These are phyloP conservation scores for Chaitophorus viminalis DNA, from an alignment of 2,888 invertebrate genomes.

Conservation along the genomic window DNA sequence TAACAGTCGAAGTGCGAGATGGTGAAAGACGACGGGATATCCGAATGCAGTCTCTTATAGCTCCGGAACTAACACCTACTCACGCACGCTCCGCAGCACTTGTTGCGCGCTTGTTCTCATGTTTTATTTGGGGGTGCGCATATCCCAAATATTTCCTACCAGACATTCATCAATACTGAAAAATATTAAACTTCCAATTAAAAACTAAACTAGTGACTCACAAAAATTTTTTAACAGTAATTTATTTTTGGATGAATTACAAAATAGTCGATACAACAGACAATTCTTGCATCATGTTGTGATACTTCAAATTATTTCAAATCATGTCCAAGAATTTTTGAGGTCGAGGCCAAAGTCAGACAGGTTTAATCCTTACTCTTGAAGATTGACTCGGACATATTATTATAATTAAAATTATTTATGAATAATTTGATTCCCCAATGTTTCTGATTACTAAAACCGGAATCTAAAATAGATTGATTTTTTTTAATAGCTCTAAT, in stretches of 20 bases:
- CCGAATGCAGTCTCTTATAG: conserved; percentile 61
- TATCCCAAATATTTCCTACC: conserved; percentile 47
- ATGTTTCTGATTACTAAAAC: neutral
- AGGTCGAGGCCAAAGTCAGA: conserved; percentile 48
- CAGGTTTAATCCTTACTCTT: conserved; percentile 40
- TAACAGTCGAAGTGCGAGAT: conserved; percentile 47
- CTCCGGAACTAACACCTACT: conserved; percentile 61
- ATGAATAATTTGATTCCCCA: neutral
- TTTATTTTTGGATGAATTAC: neutral
- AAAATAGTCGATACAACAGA: neutral
- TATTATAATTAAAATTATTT: neutral
- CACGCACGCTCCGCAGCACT: conserved; percentile 57
- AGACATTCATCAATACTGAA: neutral
- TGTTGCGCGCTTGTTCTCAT: conserved; percentile 47
- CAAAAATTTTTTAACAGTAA: neutral
- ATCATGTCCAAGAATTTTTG: conserved; percentile 28
- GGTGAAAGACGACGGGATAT: conserved; percentile 51
- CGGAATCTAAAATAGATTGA: neutral
- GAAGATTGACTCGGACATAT: neutral
- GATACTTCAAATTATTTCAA: conserved; percentile 12
- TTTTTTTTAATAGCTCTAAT: too few relatives aligned
- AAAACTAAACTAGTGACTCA: neutral
- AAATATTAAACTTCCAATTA: neutral
- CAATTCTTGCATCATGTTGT: conserved; percentile 11
- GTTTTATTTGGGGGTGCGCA: conserved; percentile 44